Base-by-base conservation (phyloP, 2,888 invertebrate species). In the Galerucella nymphaeae region DNA sequence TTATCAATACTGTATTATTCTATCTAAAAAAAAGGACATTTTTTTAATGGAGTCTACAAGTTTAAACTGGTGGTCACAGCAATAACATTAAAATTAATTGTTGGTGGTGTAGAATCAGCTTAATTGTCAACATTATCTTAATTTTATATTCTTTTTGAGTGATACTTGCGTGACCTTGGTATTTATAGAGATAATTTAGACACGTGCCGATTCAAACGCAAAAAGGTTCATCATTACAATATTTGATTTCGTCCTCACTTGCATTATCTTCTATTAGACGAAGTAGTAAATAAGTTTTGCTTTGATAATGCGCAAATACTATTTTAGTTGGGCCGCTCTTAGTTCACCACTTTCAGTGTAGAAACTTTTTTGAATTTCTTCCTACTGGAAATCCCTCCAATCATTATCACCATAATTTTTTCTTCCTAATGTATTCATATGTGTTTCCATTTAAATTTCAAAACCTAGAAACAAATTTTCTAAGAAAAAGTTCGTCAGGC, bases 401-500 rank as follows among this genome's bases (percentile, higher is more conserved):
- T 30, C 30, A 6, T n/a, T n/a, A n/a, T n/a, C n/a, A n/a, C n/a
- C n/a, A n/a, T n/a, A n/a, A n/a, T n/a, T n/a, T n/a, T 8, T 53
- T 18, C 16, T 9, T 16, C 2, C 23, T 23, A 23, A 23, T 23
- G 23, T 23, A 23, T 23, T 1, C 23, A 23, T 16, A 53, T 38
- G 8, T 38, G 8, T 38, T 38, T 38, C 30, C 53, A 16, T 53
- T 53, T 16, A 18, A 53, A 53, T 9, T 53, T 18, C 53, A 10
- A 16, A 53, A 1, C 18, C 18, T 53, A 59, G 8, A 9, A n/a
- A 38, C 38, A 38, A 16, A 67, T 59, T 61, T 50, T 61, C 20
- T 41, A 50, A 38, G 38, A 48, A 48, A 57, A 59, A 69, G 50
- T 69, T 38, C 18, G 55, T 62, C 62, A 50, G 67, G 69, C 61